Percentiles rank a stretch among this genome's conserved stretches.
Evolutionary conservation across 2,113 vertebrate species (phyloP).

Genomic region (Lophura nycthemera): DNA sequence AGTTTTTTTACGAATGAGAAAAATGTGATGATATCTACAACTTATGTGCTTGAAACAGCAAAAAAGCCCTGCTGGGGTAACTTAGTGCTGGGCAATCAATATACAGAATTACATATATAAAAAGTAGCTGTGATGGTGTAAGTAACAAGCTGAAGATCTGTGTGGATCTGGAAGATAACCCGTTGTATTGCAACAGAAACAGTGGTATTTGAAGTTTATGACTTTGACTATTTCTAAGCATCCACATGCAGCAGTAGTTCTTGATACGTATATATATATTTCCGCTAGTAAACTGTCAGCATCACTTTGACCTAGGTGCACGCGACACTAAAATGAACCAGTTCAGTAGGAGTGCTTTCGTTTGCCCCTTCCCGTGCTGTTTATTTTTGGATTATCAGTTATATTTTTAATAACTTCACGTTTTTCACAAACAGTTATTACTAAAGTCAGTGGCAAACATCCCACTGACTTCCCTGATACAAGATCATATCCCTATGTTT

Average conservation of each 20-base stretch:
- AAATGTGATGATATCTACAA: background rate
- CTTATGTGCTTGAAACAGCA: background rate
- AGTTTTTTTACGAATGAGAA: background rate
- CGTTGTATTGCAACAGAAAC: background rate
- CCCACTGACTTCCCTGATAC: constrained; percentile 18
- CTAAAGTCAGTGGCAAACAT: constrained; percentile 23
- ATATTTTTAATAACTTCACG: background rate
- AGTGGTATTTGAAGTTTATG: background rate
- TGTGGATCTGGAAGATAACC: background rate
- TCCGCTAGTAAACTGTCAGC: background rate
- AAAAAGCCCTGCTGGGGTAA: background rate
- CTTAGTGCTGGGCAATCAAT: background rate
- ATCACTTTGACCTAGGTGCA: background rate
- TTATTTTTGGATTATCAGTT: constrained; percentile 53
- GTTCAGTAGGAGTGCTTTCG: background rate
- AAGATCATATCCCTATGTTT: background rate
- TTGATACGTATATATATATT: background rate
- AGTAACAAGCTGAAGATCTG: background rate
- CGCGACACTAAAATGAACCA: background rate
- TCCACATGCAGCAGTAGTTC: background rate
- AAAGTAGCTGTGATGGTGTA: background rate
- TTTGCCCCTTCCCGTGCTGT: background rate
- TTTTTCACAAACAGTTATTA: constrained; percentile 12
- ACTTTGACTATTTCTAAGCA: background rate
- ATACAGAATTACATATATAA: background rate